Percentiles rank a stretch among this genome's conserved stretches.
Conservation (phyloP, 2,113 vertebrate genomes). For the Isichthys henryi region DNA sequence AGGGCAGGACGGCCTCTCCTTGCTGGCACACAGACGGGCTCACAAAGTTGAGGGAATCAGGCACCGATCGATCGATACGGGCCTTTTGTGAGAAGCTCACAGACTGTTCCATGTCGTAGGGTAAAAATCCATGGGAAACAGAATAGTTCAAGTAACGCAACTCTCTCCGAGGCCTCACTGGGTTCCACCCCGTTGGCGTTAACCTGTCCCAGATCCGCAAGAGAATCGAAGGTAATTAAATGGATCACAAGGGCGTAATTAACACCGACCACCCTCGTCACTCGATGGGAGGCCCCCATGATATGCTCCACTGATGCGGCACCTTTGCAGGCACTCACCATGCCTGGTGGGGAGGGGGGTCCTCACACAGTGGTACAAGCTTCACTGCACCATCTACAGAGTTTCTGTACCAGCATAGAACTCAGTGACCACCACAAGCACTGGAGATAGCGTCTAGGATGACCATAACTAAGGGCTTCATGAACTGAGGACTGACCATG, state of each 20-base stretch:
- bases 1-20: neutral
- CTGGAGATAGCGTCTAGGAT: neutral
- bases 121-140: neutral
- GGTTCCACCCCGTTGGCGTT: conserved; percentile 29
- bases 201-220: conserved; percentile 34
- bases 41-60: neutral
- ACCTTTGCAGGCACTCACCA: neutral
- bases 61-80: neutral
- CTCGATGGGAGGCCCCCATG: neutral
- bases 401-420: neutral
- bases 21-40: neutral
- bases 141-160: neutral
- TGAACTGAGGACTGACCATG: neutral
- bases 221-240: conserved; percentile 59
- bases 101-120: neutral
- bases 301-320: no score
- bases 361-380: neutral
- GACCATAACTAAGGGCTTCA: neutral
- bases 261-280: conserved; percentile 41
- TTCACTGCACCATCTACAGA: neutral
- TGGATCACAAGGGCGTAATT: conserved; percentile 50
- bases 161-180: neutral
- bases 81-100: neutral
- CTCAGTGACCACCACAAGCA: neutral
- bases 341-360: neutral